Conservation (phyloP, 2,888 invertebrate species). For the Noctua fimbriata region DNA sequence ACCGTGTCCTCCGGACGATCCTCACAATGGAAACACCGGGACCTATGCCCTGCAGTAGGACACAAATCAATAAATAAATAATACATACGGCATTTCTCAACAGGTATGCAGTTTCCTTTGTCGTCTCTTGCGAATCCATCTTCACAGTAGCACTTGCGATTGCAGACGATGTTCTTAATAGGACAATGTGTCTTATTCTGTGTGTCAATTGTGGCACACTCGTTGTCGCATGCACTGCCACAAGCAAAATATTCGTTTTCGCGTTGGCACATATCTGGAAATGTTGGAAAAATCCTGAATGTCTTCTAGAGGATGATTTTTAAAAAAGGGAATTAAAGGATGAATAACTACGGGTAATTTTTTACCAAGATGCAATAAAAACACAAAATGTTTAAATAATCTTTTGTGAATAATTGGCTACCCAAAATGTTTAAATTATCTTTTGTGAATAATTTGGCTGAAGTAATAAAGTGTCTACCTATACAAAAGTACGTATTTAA, state of each 20-base stretch:
- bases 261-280: slow-evolving; percentile 55
- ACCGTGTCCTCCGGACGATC: too few species aligned
- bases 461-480: too few species aligned
- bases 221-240: slow-evolving; percentile 68
- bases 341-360: too few species aligned
- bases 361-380: too few species aligned
- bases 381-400: too few species aligned
- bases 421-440: too few species aligned
- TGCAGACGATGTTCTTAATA: slow-evolving; percentile 67
- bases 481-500: too few species aligned
- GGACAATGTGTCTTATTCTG: slow-evolving; percentile 69
- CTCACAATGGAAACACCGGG: too few species aligned
- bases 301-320: background rate
- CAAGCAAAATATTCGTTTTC: slow-evolving; percentile 61
- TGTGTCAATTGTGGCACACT: slow-evolving; percentile 59
- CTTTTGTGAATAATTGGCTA: too few species aligned
- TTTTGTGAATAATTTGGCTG: too few species aligned
- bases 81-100: slow-evolving; percentile 51
- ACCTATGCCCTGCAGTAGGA: too few species aligned
- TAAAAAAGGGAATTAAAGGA: too few species aligned
- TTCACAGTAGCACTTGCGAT: slow-evolving; percentile 70
- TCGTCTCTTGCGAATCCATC: slow-evolving; percentile 55
- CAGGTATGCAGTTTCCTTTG: slow-evolving; percentile 45
- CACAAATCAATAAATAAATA: background rate
- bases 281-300: background rate